These are phyloP conservation scores for Bufo bufo DNA, from an alignment of 2,113 vertebrate species.

Conservation along the genomic window DNA sequence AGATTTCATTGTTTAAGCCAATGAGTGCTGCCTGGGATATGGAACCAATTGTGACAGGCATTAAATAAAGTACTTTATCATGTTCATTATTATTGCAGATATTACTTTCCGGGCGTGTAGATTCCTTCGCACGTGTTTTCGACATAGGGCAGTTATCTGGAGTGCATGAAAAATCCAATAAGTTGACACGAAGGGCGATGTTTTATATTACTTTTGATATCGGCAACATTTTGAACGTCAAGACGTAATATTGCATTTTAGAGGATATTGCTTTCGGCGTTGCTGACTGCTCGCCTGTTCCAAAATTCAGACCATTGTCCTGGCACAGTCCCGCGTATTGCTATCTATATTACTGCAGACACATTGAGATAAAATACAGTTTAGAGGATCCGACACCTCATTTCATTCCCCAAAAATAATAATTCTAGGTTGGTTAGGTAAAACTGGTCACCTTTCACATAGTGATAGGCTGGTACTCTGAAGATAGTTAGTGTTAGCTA, in stretches of 20 bases:
- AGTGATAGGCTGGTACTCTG: too few species aligned
- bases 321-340: not conserved
- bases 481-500: too few species aligned
- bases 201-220: not conserved
- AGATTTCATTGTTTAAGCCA: slow-evolving; percentile 48
- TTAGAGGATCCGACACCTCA: too few species aligned
- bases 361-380: not conserved
- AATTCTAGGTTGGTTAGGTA: too few species aligned
- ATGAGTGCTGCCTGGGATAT: slow-evolving; percentile 41
- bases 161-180: slow-evolving; percentile 22
- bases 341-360: not conserved
- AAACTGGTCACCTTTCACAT: too few species aligned
- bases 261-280: not conserved
- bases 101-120: slow-evolving; percentile 4
- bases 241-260: not conserved
- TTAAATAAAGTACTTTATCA: slow-evolving; percentile 53
- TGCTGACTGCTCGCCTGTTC: not conserved
- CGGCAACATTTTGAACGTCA: not conserved
- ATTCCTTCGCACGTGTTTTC: slow-evolving; percentile 27
- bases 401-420: too few species aligned
- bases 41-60: slow-evolving; percentile 48
- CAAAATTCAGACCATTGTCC: not conserved
- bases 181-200: not conserved
- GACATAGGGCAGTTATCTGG: slow-evolving; percentile 8
- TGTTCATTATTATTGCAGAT: slow-evolving; percentile 37